Evolutionary conservation across 1,140 invertebrate genomes (phyloP), one percentile per base, ranked within the genome.

Genomic region (Achatina immaculata): DNA sequence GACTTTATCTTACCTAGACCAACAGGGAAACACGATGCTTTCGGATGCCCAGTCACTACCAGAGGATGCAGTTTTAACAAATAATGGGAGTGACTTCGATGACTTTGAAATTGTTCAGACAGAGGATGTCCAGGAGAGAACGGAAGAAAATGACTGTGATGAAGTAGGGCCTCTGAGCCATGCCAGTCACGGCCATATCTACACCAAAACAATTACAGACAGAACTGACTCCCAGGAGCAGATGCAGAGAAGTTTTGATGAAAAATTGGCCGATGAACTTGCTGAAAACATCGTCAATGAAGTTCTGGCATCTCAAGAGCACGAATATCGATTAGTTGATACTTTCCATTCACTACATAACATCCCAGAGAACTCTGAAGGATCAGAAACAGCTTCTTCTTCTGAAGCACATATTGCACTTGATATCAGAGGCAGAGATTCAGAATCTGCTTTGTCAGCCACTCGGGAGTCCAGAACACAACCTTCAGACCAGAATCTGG

Each of bases 221-320:
- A 31, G 4, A 16, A 31, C 58, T 31, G 28, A 62, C 0, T 62
- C 58, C 16, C n/a, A 31, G 16, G 58, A 69, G 1, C 14, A 69
- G 38, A 43, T 73, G 42, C 71, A 76, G 36, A 31, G 28, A 38
- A 43, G 40, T 24, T 76, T 76, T 76, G 74, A 76, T 65, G 74
- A 76, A 58, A 55, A 38, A 31, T n/a, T 62, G 16, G 74, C 74
- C 2, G 74, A 76, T 43, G 74, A 76, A 62, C n/a, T 76, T 38
- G 74, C 74, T 38, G 74, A 76, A 51, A 76, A 76, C 36, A 76
- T 76, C 7, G 74, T 76, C 51, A 76, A 76, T 28, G 74, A 76
- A 43, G 74, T 76, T 9, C 28, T 76, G 19, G 74, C 31, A 45
- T 58, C 40, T 36, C 74, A 76, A 43, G 74, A 76, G 28, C 74